Conservation (phyloP, 2,888 invertebrate species). For the Ophioninae sp. region DNA sequence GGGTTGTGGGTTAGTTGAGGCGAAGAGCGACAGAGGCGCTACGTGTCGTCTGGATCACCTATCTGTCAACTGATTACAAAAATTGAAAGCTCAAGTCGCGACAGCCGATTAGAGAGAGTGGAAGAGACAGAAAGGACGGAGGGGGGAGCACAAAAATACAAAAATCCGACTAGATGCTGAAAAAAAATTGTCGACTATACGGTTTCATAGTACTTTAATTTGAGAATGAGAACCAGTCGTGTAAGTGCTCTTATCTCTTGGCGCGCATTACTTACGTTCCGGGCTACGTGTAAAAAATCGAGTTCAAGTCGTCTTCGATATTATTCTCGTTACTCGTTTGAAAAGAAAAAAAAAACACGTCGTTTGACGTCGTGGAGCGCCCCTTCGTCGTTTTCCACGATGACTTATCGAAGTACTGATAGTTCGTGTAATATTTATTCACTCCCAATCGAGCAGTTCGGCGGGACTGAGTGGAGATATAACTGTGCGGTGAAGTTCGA, state of each 20-base stretch:
- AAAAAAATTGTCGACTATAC: background rate
- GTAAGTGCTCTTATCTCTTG: constrained; percentile 1
- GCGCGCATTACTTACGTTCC: background rate
- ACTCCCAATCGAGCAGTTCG: background rate
- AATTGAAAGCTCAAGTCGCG: background rate
- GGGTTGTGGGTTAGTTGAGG: background rate
- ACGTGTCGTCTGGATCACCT: background rate
- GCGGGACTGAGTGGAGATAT: background rate
- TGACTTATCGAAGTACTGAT: constrained; percentile 7
- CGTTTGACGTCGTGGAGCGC: background rate
- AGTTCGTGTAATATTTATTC: constrained; percentile 14
- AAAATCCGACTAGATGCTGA: background rate
- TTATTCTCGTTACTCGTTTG: background rate
- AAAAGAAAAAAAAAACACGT: background rate
- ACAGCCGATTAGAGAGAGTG: background rate
- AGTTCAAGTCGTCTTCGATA: background rate
- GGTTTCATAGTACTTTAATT: background rate
- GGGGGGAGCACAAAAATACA: background rate
- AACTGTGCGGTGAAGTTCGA: background rate
- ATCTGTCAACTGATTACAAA: background rate
- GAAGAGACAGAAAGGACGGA: background rate
- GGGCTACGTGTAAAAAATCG: background rate
- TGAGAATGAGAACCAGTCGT: background rate
- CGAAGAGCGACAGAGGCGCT: background rate
- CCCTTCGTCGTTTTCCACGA: background rate